These are phyloP conservation scores for Sarcophaga bullata DNA, from an alignment of 1,140 invertebrate genomes.

Conservation along the genomic window DNA sequence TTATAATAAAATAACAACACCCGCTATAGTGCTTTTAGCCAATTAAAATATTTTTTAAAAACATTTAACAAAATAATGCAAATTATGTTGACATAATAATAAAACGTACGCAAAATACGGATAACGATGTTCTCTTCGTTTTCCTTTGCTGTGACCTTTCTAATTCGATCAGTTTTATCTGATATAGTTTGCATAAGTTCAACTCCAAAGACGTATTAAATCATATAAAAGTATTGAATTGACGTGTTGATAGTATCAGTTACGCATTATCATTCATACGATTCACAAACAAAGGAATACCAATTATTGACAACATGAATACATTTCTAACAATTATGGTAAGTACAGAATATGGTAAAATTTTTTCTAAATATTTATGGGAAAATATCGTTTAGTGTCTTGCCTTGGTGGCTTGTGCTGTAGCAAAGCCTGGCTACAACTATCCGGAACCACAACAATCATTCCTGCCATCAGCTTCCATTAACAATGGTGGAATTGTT, in stretches of 20 bases:
- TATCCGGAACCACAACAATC: slow-evolving; percentile 47
- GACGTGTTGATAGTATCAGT: slow-evolving; percentile 35
- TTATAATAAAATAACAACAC: no score
- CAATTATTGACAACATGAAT: slow-evolving; percentile 22
- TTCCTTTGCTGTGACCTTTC: no score
- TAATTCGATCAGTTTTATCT: no score
- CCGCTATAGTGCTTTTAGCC: neutral
- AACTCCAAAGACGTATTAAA: no score
- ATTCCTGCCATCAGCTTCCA: slow-evolving; percentile 42
- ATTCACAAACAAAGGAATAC: neutral
- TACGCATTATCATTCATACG: slow-evolving; percentile 6
- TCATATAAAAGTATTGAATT: slow-evolving; percentile 40
- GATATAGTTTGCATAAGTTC: no score
- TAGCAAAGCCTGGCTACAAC: slow-evolving; percentile 55
- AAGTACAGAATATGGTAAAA: neutral
- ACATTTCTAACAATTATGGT: slow-evolving; percentile 28
- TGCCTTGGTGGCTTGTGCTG: slow-evolving; percentile 47
- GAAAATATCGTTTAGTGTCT: slow-evolving; percentile 49
- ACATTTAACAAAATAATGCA: no score
- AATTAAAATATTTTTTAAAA: no score
- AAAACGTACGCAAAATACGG: no score
- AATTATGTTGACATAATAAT: no score
- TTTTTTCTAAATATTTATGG: slow-evolving; percentile 20
- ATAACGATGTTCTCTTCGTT: no score
- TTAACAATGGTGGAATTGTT: slow-evolving; percentile 53